Evolutionary conservation across 1,140 invertebrate genomes (phyloP), one percentile per base, ranked within the genome.

Genomic region (Apis cerana): DNA sequence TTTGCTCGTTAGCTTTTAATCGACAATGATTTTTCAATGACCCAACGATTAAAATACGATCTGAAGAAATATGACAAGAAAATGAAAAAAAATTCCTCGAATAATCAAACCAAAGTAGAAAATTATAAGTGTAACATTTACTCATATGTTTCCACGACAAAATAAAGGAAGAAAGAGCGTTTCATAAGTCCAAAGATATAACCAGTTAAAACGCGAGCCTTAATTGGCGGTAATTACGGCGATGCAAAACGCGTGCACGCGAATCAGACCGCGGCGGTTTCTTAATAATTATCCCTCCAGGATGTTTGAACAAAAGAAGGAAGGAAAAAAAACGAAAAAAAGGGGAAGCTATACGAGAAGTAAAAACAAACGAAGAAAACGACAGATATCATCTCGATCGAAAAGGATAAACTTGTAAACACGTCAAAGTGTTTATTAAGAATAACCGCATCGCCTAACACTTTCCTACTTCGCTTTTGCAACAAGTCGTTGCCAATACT

Each of bases 391-490:
- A 82, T 82, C 80, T 27, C 19, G 52, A 48, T 62, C 15, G 12
- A 61, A 58, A 23, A 67, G 13, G 75, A 78, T 78, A 70, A 65
- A 54, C 17, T 33, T 56, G 15, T 62, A 71, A 82, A 78, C 58
- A 33, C 65, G 54, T 68, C 43, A 43, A 19, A 13, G 64, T 43
- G 33, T 43, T 68, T 76, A 23, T 56, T 59, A 76, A 17, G n/a
- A 43, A 23, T 78, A 12, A 19, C 33, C 43, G 27, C 2, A 27
- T 56, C 86, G 86, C 87, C 87, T 43, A 67, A 88, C 86, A 88
- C 80, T 84, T 88, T 88, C 86, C 77, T 88, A 80, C 33, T 68
- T 17, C 59, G 52, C 84, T 88, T 85, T 88, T 85, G 87, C 86
- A 88, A 88, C 83, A 17, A 83, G 71, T 67, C 33, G 80, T 88